Base-by-base conservation (phyloP, 2,113 vertebrate genomes). In the Thunnus thynnus region DNA sequence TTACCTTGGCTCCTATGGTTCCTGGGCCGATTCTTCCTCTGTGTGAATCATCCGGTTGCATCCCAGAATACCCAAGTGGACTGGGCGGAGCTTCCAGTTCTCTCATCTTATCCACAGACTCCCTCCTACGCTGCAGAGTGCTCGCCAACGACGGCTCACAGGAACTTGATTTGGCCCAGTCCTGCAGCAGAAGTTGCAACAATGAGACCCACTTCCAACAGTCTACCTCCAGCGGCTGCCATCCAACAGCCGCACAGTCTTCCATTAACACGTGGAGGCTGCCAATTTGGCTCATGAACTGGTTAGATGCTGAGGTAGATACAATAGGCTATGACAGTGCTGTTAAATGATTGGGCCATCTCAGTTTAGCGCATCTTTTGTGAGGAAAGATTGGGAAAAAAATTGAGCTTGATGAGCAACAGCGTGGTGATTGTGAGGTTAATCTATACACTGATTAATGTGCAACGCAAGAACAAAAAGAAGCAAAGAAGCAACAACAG, bases 151-250 rank as follows among this genome's bases (percentile, higher is more conserved):
- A 89, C 30, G 96, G 96, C 87, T 99, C 97, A 0, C 97, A 98
- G 67, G 96, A 93, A 89, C 94, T 94, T 0, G 91, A 87, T 90
- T 98, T 99, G 83, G 97, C 95, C 98, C 97, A 99, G 76, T 99
- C 98, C 96, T 99, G 95, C 55, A 80, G 93, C 80, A 0, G 14
- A 50, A 91, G 84, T 78, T 3, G 32, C 61, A 83, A 89, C 57
- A 86, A 83, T 88, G 46, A 89, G 67, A 83, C 75, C 3, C 25
- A 72, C 65, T 83, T 50, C 48, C 57, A 65, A 62, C 3, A 4
- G 62, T 46, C 66, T 47, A 56, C 68, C 60, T 68, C 44, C 54
- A n/a, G 41, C 16, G 76, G 66, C 69, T 48, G 56, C 68, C 48
- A 12, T 74, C 72, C 80, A 57, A 75, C 82, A 72, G 62, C 79